These are phyloP conservation scores for Hydropotes inermis DNA, from an alignment of 2,113 vertebrate species.

Conservation along the genomic window DNA sequence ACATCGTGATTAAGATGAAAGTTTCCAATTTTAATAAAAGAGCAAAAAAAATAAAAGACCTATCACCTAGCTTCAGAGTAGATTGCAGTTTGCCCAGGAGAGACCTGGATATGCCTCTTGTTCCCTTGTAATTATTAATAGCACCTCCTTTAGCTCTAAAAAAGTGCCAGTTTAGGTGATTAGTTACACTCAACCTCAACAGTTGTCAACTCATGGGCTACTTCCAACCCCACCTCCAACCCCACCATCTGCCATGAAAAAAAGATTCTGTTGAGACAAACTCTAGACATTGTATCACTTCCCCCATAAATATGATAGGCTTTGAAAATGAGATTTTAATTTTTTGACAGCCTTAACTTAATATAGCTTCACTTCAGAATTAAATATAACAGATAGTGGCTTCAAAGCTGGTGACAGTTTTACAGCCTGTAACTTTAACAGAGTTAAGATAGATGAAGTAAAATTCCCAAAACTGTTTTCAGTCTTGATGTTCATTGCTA, in stretches of 20 bases:
- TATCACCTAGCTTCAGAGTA: not conserved
- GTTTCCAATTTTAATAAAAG: not conserved
- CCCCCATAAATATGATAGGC: not conserved
- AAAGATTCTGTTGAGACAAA: not conserved
- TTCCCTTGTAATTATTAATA: not conserved
- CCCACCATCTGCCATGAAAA: not conserved
- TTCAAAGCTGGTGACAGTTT: not conserved
- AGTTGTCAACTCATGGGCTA: not conserved
- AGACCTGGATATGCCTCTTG: not conserved
- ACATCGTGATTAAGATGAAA: not conserved
- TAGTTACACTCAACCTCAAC: not conserved
- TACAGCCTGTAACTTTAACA: not conserved
- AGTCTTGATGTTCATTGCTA: not conserved
- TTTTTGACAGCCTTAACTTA: not conserved
- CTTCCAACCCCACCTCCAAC: not conserved
- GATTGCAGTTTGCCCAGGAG: not conserved
- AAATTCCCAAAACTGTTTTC: not conserved
- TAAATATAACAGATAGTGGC: not conserved
- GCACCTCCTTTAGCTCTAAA: not conserved
- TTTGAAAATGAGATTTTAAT: constrained; percentile 2
- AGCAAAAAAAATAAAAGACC: not conserved
- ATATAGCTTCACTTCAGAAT: not conserved
- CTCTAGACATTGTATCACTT: not conserved
- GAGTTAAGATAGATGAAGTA: not conserved
- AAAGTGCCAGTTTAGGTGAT: not conserved